Evolutionary conservation across 2,113 vertebrate species (phyloP).

Genomic region (Ochotona princeps): DNA sequence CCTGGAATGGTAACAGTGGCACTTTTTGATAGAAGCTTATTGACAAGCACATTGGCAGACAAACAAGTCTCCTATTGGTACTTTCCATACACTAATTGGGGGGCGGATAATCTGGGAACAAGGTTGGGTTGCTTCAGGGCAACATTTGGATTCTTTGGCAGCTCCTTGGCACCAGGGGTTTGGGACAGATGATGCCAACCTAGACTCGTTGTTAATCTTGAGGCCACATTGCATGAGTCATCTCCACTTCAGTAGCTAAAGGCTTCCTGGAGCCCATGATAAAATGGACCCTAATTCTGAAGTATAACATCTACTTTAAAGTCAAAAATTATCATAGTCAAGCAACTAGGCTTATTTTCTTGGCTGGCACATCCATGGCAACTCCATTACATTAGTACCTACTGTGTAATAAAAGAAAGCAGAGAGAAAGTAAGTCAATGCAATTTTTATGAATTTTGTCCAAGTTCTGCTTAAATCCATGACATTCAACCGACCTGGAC

Average conservation of each 20-base stretch:
- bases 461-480: conserved; percentile 52
- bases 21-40: not conserved
- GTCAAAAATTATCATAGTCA: not conserved
- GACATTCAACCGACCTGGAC: not conserved
- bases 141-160: not conserved
- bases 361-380: not conserved
- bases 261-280: not conserved
- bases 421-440: conserved; percentile 2
- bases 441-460: conserved; percentile 56
- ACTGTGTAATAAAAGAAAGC: conserved; percentile 57
- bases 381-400: not conserved
- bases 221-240: not conserved
- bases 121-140: not conserved
- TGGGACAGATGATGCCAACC: not conserved
- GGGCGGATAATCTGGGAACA: not conserved
- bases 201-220: not conserved
- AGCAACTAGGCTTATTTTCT: conserved; percentile 21
- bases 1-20: not conserved
- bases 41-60: not conserved
- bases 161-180: not conserved
- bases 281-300: conserved; percentile 1
- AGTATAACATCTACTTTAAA: not conserved
- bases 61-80: not conserved
- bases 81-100: not conserved
- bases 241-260: not conserved